Evolutionary conservation across 92 coral and sea anemone genomes (phyloP).

Genomic region (Meandrina meandrites): DNA sequence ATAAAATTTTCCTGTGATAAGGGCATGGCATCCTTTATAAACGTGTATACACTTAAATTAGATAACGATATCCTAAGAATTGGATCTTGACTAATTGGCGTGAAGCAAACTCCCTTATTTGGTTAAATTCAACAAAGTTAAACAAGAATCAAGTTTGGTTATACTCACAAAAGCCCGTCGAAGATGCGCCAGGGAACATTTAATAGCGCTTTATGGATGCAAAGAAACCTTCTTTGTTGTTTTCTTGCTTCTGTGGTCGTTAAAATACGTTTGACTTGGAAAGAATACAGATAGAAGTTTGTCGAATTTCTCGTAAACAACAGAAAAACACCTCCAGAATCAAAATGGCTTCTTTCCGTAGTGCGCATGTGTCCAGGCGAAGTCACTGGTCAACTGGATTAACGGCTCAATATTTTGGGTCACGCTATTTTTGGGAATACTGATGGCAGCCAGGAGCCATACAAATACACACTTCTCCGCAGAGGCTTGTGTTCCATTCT

Average conservation of each 20-base stretch:
- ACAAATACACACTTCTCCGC: no score
- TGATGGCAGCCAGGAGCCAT: no score
- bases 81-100: background rate
- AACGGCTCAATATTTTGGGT: background rate
- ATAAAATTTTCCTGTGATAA: no score
- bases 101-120: background rate
- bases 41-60: no score
- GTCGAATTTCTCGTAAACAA: background rate
- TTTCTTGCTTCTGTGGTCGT: background rate
- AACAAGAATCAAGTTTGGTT: background rate
- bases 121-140: background rate
- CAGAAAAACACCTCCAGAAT: background rate
- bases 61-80: no score
- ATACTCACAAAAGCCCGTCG: constrained; percentile 81
- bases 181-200: constrained; percentile 81
- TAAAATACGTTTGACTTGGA: background rate
- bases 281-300: background rate
- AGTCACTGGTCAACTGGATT: constrained; percentile 2
- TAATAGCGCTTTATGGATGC: constrained; percentile 34
- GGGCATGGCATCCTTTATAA: no score
- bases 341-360: background rate
- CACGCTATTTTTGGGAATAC: no score
- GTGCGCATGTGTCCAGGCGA: background rate
- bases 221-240: background rate
- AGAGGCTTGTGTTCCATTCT: no score